Evolutionary conservation across 1,140 invertebrate genomes (phyloP).

Genomic region (Chrysomallon squamiferum): DNA sequence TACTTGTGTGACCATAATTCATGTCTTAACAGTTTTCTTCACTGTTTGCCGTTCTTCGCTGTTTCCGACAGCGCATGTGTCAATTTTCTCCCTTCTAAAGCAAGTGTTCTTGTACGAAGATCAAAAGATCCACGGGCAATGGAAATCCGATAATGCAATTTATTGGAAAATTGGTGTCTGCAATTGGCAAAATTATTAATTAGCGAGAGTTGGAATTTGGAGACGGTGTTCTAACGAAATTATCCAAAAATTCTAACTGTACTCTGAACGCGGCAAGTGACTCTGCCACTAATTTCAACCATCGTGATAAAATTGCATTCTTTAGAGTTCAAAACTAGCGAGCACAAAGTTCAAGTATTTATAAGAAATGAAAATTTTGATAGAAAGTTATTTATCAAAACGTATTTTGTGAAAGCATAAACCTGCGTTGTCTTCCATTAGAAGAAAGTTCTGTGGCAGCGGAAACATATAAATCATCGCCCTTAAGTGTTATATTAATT

Average conservation of each 20-base stretch:
- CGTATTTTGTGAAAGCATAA: slow-evolving; percentile 5
- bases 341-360: neutral
- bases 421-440: neutral
- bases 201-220: slow-evolving; percentile 16
- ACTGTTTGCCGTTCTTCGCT: too few relatives aligned
- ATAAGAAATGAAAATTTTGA: neutral
- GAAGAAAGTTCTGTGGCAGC: neutral
- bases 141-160: slow-evolving; percentile 20
- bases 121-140: slow-evolving; percentile 12
- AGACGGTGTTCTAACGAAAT: slow-evolving; percentile 12
- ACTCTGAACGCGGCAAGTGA: neutral
- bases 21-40: too few relatives aligned
- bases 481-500: slow-evolving; percentile 4
- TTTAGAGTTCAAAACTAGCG: slow-evolving; percentile 3
- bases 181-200: slow-evolving; percentile 23
- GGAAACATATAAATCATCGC: slow-evolving; percentile 8
- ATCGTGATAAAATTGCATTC: slow-evolving; percentile 5
- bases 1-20: too few relatives aligned
- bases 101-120: slow-evolving; percentile 1
- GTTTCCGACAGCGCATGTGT: neutral
- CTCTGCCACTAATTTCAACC: neutral
- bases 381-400: slow-evolving; percentile 1
- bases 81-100: slow-evolving; percentile 4
- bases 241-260: slow-evolving; percentile 2
- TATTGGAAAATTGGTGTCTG: slow-evolving; percentile 19